A percentile compares a stretch with the other conserved stretches of the same genome.
Conservation (phyloP, 64 coral and sea anemone genomes). For the Porites lutea region DNA sequence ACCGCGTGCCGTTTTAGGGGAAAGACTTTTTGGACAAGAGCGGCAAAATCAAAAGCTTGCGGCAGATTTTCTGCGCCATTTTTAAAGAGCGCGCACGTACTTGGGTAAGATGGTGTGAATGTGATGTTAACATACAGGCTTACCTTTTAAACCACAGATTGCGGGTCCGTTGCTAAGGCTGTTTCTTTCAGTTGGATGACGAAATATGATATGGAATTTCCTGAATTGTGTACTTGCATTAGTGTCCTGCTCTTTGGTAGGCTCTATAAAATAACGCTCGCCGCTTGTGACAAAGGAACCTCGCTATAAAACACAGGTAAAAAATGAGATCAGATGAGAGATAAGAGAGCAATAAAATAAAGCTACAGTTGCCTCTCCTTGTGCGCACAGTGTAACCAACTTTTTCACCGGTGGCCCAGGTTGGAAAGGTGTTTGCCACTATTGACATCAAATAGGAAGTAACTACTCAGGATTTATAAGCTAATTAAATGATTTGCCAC, state of each 20-base stretch:
- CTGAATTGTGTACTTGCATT: slow-evolving; percentile 57
- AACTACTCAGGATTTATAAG: slow-evolving; percentile 4
- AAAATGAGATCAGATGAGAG: neutral
- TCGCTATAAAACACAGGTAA: slow-evolving; percentile 51
- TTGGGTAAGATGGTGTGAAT: neutral
- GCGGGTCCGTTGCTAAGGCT: slow-evolving; percentile 40
- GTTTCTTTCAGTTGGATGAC: slow-evolving; percentile 34
- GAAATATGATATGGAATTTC: slow-evolving; percentile 92
- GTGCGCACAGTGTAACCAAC: neutral
- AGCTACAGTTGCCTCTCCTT: neutral
- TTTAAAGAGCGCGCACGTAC: neutral
- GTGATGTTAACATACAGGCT: slow-evolving; percentile 65
- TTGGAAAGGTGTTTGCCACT: neutral
- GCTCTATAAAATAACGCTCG: slow-evolving; percentile 82
- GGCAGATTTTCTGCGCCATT: neutral
- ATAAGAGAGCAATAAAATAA: neutral
- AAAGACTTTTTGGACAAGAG: neutral
- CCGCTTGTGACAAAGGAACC: slow-evolving; percentile 77
- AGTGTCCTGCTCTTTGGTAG: slow-evolving; percentile 29
- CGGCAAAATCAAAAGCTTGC: neutral
- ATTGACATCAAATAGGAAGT: slow-evolving; percentile 11
- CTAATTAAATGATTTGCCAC: slow-evolving; percentile 26
- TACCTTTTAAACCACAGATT: slow-evolving; percentile 63
- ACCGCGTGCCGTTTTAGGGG: neutral
- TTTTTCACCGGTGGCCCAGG: neutral